Evolutionary conservation across 2,888 invertebrate species (phyloP), one percentile per base, ranked within the genome.

Genomic region (Venustoraphidia nigricollis): DNA sequence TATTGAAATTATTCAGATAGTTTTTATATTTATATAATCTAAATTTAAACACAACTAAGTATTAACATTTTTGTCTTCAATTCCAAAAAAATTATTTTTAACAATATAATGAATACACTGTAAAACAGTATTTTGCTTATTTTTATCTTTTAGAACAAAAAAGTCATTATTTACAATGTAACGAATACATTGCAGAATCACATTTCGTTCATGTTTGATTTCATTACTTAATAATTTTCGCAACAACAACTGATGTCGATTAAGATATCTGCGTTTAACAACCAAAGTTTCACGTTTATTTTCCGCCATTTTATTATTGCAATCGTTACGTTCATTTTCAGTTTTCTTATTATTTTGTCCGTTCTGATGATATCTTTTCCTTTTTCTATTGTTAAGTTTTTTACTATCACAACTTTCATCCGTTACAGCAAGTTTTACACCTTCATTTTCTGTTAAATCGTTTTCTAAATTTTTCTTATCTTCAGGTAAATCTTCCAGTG

Each of bases 71-170:
- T 41, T 36, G 47, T 48, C 55, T 44, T 71, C 41, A 14, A 17
- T 41, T 10, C 34, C 73, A 67, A 90, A 88, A 64, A 81, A 91
- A 57, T 88, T 79, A 57, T 83, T 82, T 53, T 79, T 73, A 35
- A 83, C 79, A 45, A 91, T 79, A 68, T 80, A 78, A 55, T 85
- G 79, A 36, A 93, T 77, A 68, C 92, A 93, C 63, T 94, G 93
- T 35, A 91, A 71, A 45, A 94, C 72, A 43, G 86, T 71, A 66
- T 93, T 94, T 46, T 93, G 72, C 66, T 94, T 94, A 56, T 86
- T 27, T 27, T 27, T 27, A 6, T 27, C 27, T 27, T 27, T 27
- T 27, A 6, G 27, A 27, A 6, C 73, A 67, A 90, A 88, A 64
- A 81, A 91, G 57, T 88, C 79, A 57, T 83, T 82, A 53, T 79